phyloP scores from a whole-genome alignment of 1,140 invertebrate genomes.

The Anadara kagoshimensis region DNA sequence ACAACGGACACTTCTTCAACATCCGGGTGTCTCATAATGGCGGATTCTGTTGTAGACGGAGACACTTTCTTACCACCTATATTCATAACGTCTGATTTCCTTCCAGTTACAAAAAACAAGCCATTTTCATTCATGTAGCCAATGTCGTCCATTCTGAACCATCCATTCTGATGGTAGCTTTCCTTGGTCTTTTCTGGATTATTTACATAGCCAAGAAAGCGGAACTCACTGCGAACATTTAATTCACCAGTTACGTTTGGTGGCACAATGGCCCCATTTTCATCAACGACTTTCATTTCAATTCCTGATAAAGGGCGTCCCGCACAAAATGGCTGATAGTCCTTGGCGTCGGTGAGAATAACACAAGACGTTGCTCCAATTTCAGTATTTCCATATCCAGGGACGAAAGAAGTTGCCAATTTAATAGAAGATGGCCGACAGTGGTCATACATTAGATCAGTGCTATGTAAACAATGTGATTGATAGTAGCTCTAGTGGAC shows the following conservation, averaged over 20 bases:
- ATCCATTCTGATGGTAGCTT: slow-evolving; percentile 71
- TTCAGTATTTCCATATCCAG: slow-evolving; percentile 27
- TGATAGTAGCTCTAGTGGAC: too few relatives aligned
- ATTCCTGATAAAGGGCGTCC: slow-evolving; percentile 7
- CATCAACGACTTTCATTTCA: slow-evolving; percentile 24
- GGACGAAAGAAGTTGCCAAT: too few relatives aligned
- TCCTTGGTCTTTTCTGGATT: slow-evolving; percentile 70
- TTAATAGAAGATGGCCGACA: too few relatives aligned
- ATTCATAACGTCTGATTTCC: slow-evolving; percentile 25
- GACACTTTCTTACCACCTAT: slow-evolving; percentile 6
- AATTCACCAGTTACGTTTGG: slow-evolving; percentile 11
- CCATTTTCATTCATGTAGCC: slow-evolving; percentile 53
- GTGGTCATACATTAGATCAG: too few relatives aligned
- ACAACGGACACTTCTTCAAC: slow-evolving; percentile 23
- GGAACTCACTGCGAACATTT: background rate
- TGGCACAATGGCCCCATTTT: background rate
- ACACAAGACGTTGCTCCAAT: background rate
- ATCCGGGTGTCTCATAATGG: background rate
- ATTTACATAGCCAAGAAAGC: slow-evolving; percentile 81
- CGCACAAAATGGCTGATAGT: background rate
- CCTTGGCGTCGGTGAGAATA: background rate
- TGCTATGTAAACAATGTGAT: too few relatives aligned
- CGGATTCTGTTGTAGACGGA: slow-evolving; percentile 11
- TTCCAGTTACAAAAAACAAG: slow-evolving; percentile 14
- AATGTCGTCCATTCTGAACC: slow-evolving; percentile 72